These are phyloP conservation scores for Microplitis manilae DNA, from an alignment of 2,888 invertebrate genomes.

Conservation along the genomic window DNA sequence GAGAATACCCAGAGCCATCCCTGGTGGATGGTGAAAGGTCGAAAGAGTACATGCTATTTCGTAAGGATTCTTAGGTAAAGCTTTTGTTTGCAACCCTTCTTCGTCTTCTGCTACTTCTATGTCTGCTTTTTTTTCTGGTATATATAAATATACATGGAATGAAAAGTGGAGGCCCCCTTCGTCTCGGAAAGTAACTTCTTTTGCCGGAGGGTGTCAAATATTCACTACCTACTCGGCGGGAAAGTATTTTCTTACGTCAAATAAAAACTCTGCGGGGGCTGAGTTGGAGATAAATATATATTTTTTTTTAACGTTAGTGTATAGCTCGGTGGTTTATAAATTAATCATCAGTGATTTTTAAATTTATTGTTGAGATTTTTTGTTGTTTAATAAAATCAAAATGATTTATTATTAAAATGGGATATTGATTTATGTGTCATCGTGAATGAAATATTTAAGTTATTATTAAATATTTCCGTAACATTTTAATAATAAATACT, in stretches of 20 bases:
- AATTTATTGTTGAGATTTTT: background rate
- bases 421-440: background rate
- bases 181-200: background rate
- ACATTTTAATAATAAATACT: no score
- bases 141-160: constrained; percentile 1
- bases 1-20: constrained; percentile 12
- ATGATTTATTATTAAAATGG: background rate
- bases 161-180: background rate
- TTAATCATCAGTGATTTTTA: background rate
- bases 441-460: background rate
- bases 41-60: constrained; percentile 29
- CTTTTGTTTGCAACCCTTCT: constrained; percentile 49
- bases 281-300: background rate
- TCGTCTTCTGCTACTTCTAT: constrained; percentile 8
- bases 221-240: constrained; percentile 36
- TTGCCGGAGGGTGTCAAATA: constrained; percentile 47
- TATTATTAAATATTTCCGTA: no score
- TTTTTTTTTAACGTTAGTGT: background rate
- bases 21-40: constrained; percentile 15
- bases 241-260: constrained; percentile 5
- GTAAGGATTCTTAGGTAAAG: constrained; percentile 39
- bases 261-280: background rate
- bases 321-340: background rate
- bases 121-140: constrained; percentile 7
- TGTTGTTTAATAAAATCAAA: background rate